Evolutionary conservation across 2,888 invertebrate species (phyloP).

Genomic region (Azorinus chamasolen): DNA sequence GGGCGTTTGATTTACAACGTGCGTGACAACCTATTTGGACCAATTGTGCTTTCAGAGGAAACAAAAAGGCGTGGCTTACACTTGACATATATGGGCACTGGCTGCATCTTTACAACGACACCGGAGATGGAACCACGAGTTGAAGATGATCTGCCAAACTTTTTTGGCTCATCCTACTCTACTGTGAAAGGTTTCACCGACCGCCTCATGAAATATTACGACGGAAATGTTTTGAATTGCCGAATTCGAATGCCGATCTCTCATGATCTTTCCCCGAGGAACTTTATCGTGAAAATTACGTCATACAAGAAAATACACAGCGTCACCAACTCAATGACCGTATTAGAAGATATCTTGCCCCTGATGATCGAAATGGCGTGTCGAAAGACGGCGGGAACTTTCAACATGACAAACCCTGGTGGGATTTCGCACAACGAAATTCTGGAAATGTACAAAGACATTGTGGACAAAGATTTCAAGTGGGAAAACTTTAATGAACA

Average conservation of each 20-base stretch:
- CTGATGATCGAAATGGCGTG: not conserved
- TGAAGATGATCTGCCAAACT: not conserved
- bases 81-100: slow-evolving; percentile 1
- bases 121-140: too few relatives aligned
- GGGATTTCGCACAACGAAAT: not conserved
- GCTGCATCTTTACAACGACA: not conserved
- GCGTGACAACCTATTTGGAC: too few relatives aligned
- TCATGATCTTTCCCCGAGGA: not conserved
- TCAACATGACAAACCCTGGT: not conserved
- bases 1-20: too few relatives aligned
- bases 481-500: too few relatives aligned
- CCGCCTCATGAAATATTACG: not conserved
- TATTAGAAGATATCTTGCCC: not conserved
- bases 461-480: too few relatives aligned
- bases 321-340: not conserved
- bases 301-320: not conserved
- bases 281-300: not conserved
- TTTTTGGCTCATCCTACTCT: not conserved
- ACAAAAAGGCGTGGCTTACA: not conserved
- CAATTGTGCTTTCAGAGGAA: too few relatives aligned
- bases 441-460: not conserved
- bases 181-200: not conserved
- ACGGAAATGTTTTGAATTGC: not conserved
- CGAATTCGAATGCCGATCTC: slow-evolving; percentile 1
- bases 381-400: not conserved